Percentiles rank a stretch among this genome's conserved stretches.
These are phyloP conservation scores for Paracyclopina nana DNA, from an alignment of 1,140 invertebrate species.

Conservation along the genomic window DNA sequence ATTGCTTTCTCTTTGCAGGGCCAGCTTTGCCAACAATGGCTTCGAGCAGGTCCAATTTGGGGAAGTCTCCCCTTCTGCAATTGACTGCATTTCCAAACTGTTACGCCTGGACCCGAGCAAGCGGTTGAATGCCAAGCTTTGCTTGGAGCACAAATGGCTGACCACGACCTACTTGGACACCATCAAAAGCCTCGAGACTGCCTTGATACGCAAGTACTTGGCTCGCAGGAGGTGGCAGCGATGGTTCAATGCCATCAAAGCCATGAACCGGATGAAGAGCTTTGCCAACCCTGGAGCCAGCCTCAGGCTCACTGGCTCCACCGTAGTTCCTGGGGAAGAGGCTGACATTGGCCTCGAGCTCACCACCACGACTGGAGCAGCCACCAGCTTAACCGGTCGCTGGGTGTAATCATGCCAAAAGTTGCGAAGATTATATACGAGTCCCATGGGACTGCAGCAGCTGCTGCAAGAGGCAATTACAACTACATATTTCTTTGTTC, in stretches of 20 bases:
- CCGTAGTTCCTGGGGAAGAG: too few species aligned
- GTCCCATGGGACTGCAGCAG: too few species aligned
- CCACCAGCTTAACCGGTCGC: too few species aligned
- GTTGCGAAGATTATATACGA: too few species aligned
- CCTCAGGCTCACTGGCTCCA: too few species aligned
- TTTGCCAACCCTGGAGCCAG: too few species aligned
- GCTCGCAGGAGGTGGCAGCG: slow-evolving; percentile 8
- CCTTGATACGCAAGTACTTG: slow-evolving; percentile 12
- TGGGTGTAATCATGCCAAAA: too few species aligned
- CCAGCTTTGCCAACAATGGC: not conserved
- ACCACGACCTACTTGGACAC: slow-evolving; percentile 7
- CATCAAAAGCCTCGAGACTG: slow-evolving; percentile 5
- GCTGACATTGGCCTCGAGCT: too few species aligned
- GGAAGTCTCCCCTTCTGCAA: not conserved
- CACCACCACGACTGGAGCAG: too few species aligned
- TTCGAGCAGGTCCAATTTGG: slow-evolving; percentile 3
- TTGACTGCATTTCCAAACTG: slow-evolving; percentile 2
- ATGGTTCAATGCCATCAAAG: slow-evolving; percentile 5
- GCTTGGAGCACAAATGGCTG: slow-evolving; percentile 7
- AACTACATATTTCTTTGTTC: too few species aligned
- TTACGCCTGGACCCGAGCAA: not conserved
- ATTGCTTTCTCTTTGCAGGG: not conserved
- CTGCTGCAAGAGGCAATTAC: too few species aligned
- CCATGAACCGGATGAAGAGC: slow-evolving; percentile 5
- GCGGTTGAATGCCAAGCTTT: not conserved